Evolutionary conservation across 1,140 invertebrate species (phyloP).

Genomic region (Drosophila lini): DNA sequence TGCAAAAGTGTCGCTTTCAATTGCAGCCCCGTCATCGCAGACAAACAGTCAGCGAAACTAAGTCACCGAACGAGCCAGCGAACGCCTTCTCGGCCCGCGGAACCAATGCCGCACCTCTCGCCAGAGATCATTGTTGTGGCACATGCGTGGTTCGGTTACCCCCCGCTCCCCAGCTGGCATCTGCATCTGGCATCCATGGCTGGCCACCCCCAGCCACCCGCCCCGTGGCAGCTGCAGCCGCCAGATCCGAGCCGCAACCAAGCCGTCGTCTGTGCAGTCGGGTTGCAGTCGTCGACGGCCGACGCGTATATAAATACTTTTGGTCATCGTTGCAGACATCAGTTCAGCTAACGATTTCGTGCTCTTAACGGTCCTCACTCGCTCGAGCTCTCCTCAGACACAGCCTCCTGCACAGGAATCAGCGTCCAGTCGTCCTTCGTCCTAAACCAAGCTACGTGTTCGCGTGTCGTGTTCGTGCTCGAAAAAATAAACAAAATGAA

Average conservation of each 20-base stretch:
- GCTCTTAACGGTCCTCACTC: slow-evolving; percentile 74
- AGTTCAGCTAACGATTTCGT: slow-evolving; percentile 82
- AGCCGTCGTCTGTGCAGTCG: slow-evolving; percentile 44
- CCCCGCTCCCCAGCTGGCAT: slow-evolving; percentile 24
- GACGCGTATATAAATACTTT: slow-evolving; percentile 83
- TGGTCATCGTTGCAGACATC: slow-evolving; percentile 83
- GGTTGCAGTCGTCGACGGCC: slow-evolving; percentile 31
- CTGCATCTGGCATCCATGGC: slow-evolving; percentile 30
- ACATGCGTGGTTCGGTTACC: slow-evolving; percentile 62
- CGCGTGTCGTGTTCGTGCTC: slow-evolving; percentile 55
- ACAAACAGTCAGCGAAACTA: slow-evolving; percentile 55
- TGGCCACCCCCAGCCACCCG: slow-evolving; percentile 22
- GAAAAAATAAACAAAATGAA: slow-evolving; percentile 56
- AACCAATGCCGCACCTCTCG: slow-evolving; percentile 57
- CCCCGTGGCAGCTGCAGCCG: slow-evolving; percentile 42
- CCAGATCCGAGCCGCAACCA: slow-evolving; percentile 18
- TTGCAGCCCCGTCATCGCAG: slow-evolving; percentile 51
- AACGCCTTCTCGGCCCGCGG: slow-evolving; percentile 40
- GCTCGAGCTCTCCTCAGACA: slow-evolving; percentile 42
- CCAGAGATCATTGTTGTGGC: slow-evolving; percentile 44
- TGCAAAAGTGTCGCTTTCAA: slow-evolving; percentile 71
- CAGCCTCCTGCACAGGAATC: slow-evolving; percentile 45
- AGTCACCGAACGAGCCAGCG: slow-evolving; percentile 39
- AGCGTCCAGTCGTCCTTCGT: slow-evolving; percentile 63
- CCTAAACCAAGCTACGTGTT: slow-evolving; percentile 34